These are phyloP conservation scores for Pomatostomus ruficeps DNA, from an alignment of 2,113 vertebrate species.

Conservation along the genomic window DNA sequence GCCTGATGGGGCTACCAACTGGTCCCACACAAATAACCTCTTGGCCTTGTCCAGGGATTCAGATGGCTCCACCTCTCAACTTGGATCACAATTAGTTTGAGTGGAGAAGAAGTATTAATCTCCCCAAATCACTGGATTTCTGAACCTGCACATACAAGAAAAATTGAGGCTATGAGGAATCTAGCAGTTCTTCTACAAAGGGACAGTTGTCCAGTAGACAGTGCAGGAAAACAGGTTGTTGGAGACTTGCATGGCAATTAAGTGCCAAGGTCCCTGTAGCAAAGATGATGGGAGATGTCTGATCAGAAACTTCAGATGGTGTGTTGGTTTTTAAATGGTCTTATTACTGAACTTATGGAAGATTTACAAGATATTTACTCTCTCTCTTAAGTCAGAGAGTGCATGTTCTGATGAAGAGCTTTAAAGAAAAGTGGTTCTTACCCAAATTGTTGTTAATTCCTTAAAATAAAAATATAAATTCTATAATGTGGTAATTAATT, in stretches of 20 bases:
- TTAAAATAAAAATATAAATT: slow-evolving; percentile 33
- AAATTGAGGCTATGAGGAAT: not conserved
- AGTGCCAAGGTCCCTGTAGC: not conserved
- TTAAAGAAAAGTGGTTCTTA: slow-evolving; percentile 5
- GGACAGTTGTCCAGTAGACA: not conserved
- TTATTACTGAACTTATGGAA: not conserved
- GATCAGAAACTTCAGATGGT: not conserved
- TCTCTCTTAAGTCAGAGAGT: not conserved
- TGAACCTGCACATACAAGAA: not conserved
- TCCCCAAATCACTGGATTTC: not conserved
- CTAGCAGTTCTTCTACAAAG: not conserved
- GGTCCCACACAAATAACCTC: not conserved
- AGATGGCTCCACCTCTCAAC: not conserved
- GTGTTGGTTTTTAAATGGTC: not conserved
- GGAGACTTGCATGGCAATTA: not conserved
- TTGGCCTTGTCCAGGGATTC: not conserved
- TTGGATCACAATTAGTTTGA: not conserved
- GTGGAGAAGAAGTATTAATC: not conserved
- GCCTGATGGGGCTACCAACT: not conserved
- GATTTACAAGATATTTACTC: not conserved
- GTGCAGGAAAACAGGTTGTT: not conserved
- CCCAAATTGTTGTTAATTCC: not conserved
- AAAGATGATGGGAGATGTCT: not conserved
- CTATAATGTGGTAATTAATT: slow-evolving; percentile 2
- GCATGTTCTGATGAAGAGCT: not conserved